Conservation (phyloP, 2,797 vertebrate species). For the Acrossocheilus wenchowensis region DNA sequence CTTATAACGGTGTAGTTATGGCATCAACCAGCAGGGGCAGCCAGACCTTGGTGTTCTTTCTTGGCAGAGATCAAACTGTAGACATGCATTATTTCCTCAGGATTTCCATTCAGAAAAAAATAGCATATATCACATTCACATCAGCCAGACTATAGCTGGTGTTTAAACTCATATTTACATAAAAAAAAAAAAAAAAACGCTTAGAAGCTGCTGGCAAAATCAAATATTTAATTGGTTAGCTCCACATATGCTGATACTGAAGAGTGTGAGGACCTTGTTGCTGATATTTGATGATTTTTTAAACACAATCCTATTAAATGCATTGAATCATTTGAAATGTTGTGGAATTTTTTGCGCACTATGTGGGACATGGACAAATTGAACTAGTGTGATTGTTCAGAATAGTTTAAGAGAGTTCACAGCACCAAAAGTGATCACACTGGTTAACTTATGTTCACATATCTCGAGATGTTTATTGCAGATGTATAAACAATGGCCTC, state of each 20-base stretch:
- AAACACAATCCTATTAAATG: neutral
- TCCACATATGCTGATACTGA: neutral
- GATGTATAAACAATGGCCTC: neutral
- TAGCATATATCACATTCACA: neutral
- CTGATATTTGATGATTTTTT: neutral
- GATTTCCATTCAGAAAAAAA: constrained; percentile 3
- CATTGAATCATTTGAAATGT: neutral
- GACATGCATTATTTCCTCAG: neutral
- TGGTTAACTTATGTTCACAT: neutral
- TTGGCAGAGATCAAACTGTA: neutral
- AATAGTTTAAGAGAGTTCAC: neutral
- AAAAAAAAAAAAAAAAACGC: neutral
- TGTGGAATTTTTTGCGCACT: neutral
- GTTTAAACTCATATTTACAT: neutral
- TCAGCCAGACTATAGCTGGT: neutral
- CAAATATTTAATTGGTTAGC: neutral
- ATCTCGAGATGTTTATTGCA: neutral
- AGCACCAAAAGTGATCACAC: neutral
- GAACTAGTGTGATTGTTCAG: neutral
- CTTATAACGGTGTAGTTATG: neutral
- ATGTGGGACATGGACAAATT: neutral
- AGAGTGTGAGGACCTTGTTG: neutral
- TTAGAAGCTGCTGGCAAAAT: neutral
- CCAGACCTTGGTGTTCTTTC: neutral
- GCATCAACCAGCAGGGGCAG: neutral